Conservation (phyloP, 92 coral and sea anemone species). For the Epizoanthus fatuus region DNA sequence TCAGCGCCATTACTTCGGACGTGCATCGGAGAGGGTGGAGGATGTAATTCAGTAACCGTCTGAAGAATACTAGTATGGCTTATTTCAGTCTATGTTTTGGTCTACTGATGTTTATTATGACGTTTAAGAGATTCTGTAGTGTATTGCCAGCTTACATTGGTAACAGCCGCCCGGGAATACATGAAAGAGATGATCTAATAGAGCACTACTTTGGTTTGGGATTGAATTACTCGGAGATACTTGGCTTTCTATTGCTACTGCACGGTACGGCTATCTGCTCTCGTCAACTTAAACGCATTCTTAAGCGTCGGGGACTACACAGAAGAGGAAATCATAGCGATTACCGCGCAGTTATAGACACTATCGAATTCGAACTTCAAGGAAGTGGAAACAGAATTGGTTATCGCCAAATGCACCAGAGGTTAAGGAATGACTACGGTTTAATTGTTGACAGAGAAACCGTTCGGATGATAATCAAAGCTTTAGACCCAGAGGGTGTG, state of each 20-base stretch:
- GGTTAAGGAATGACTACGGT: too few relatives aligned
- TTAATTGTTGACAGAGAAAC: too few relatives aligned
- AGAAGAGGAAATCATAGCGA: background rate
- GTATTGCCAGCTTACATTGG: conserved; percentile 14
- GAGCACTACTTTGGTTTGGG: conserved; percentile 15
- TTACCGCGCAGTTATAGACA: background rate
- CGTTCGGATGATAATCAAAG: too few relatives aligned
- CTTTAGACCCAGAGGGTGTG: too few relatives aligned
- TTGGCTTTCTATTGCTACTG: background rate
- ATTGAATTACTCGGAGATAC: background rate
- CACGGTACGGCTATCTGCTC: background rate
- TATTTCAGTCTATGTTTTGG: too few relatives aligned
- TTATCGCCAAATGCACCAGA: too few relatives aligned
- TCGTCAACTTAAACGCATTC: conserved; percentile 2
- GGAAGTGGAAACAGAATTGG: too few relatives aligned
- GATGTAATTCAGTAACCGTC: too few relatives aligned
- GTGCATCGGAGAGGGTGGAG: too few relatives aligned
- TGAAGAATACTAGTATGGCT: too few relatives aligned
- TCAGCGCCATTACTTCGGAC: too few relatives aligned
- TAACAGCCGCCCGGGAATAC: background rate
- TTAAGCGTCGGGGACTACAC: background rate
- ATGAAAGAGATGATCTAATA: background rate
- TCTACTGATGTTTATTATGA: too few relatives aligned
- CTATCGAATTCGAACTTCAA: background rate
- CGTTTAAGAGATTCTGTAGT: background rate